These are phyloP conservation scores for Rhizomys pruinosus DNA, from an alignment of 2,113 vertebrate genomes.

Conservation along the genomic window DNA sequence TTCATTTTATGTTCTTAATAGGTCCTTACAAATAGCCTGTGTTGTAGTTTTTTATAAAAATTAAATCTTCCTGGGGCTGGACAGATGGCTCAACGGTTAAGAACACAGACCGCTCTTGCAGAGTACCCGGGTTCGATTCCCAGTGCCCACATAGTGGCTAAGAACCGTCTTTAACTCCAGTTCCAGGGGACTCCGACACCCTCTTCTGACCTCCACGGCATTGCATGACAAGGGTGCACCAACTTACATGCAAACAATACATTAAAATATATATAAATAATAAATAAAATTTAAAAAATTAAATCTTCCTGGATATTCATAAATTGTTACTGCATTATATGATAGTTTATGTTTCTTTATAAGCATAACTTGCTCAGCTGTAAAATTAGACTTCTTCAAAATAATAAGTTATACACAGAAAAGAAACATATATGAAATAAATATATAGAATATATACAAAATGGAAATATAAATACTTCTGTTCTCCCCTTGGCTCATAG, in stretches of 20 bases:
- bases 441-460: background rate
- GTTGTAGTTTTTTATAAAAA: too few relatives aligned
- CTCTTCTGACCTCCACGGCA: background rate
- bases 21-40: background rate
- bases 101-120: background rate
- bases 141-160: background rate
- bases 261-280: background rate
- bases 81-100: background rate
- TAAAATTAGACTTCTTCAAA: slow-evolving; percentile 49
- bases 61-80: background rate
- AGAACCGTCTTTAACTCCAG: background rate
- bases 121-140: background rate
- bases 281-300: background rate
- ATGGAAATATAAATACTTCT: background rate
- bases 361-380: background rate
- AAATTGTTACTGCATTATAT: slow-evolving; percentile 10
- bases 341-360: background rate
- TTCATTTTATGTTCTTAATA: background rate
- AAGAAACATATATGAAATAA: slow-evolving; percentile 31
- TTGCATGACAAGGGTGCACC: too few relatives aligned
- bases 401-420: background rate
- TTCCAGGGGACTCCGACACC: background rate
- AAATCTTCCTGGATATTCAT: background rate
- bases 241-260: background rate
- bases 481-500: background rate